Evolutionary conservation across 1,140 invertebrate genomes (phyloP), one percentile per base, ranked within the genome.

Genomic region (Prorops nasuta): DNA sequence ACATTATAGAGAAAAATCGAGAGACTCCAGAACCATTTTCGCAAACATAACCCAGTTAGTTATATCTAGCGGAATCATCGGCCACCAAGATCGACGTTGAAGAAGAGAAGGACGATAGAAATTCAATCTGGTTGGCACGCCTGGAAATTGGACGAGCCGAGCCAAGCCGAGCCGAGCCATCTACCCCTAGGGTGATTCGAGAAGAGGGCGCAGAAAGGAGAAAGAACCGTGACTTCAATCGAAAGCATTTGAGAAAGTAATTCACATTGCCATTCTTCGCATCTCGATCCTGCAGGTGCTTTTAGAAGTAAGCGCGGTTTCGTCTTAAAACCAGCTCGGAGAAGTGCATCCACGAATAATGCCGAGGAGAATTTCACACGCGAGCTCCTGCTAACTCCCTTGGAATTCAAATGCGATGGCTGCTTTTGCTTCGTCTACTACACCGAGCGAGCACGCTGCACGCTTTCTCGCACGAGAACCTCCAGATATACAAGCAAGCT

Each of bases 71-170:
- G 56, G 61, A 69, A 70, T 64, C 66, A 69, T 67, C 61, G 63
- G 63, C 47, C 54, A 48, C 50, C 51, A 49, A 53, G 24, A 28
- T 10, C 10, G 43, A 19, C n/a, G 38, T 21, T 32, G 49, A 49
- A 39, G 49, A 35, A 35, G 51, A 51, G 45, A 45, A 41, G 45
- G 47, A 61, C 63, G 69, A 73, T 68, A 66, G 64, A 67, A 71
- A 69, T 72, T 73, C 68, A 73, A 73, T 68, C 67, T 70, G 62
- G 62, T 60, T 65, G 57, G 57, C 59, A 64, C 58, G 53, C 60
- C 53, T 65, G 59, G 61, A 69, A 71, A 71, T 71, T 66, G 62
- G 62, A 65, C 68, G 59, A 67, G 64, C 59, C 60, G 58, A n/a
- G n/a, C n/a, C n/a, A n/a, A n/a, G n/a, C n/a, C 51, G 45, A 14